phyloP scores from a whole-genome alignment of 1,140 invertebrate genomes.

The Amyelois transitella region DNA sequence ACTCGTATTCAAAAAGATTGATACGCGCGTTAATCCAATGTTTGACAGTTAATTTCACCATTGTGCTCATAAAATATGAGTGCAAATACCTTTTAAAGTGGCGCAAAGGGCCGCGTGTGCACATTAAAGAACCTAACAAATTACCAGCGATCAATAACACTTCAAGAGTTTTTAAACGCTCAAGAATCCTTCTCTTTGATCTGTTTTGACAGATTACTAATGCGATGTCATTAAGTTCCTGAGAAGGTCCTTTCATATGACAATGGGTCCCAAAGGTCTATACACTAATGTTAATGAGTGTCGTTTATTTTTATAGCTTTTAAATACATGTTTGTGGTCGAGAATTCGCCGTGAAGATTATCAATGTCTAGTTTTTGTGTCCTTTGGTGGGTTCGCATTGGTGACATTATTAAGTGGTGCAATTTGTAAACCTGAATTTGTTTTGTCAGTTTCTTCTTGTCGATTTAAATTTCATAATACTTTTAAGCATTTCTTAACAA shows the following conservation, averaged over 20 bases:
- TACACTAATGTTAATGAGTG: slow-evolving; percentile 59
- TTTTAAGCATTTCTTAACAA: neutral
- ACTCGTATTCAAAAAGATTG: too few relatives aligned
- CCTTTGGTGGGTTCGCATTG: neutral
- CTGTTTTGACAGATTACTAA: slow-evolving; percentile 73
- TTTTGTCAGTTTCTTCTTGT: slow-evolving; percentile 17
- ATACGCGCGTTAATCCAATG: neutral
- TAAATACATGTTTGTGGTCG: slow-evolving; percentile 57
- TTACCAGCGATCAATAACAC: slow-evolving; percentile 60
- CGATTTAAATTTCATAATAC: neutral
- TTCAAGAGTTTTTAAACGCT: slow-evolving; percentile 35
- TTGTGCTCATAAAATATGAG: slow-evolving; percentile 36
- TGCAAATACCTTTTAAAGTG: slow-evolving; percentile 42
- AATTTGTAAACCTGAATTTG: slow-evolving; percentile 5
- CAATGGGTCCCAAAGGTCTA: slow-evolving; percentile 37
- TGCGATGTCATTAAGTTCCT: slow-evolving; percentile 57
- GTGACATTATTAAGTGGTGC: slow-evolving; percentile 1
- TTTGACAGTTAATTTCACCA: slow-evolving; percentile 14
- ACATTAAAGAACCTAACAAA: slow-evolving; percentile 62
- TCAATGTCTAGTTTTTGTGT: slow-evolving; percentile 25
- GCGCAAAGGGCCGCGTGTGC: slow-evolving; percentile 34
- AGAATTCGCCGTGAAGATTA: slow-evolving; percentile 55
- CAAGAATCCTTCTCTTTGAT: slow-evolving; percentile 54
- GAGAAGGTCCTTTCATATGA: slow-evolving; percentile 40
- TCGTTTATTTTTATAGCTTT: slow-evolving; percentile 69